These are phyloP conservation scores for Chymomyza amoena DNA, from an alignment of 2,888 invertebrate species.

Conservation along the genomic window DNA sequence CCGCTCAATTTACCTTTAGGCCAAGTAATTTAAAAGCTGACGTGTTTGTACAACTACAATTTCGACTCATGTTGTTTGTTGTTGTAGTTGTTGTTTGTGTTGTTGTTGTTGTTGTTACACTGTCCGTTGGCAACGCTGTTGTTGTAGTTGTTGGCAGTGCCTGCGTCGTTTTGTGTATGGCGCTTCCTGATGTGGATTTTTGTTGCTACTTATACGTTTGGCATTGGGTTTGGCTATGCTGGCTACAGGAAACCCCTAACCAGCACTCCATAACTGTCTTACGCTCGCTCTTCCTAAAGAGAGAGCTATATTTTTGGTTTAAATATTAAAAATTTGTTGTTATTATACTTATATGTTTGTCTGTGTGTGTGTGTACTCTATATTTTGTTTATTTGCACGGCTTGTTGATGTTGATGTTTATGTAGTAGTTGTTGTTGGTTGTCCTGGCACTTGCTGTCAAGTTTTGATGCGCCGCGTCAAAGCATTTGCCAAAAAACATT, in stretches of 20 bases:
- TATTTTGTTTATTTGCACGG: slow-evolving; percentile 70
- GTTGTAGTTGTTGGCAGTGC: slow-evolving; percentile 62
- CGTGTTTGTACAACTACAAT: slow-evolving; percentile 76
- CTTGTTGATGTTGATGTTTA: slow-evolving; percentile 49
- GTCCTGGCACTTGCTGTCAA: slow-evolving; percentile 17
- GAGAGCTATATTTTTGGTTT: background rate
- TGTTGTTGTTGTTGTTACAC: slow-evolving; percentile 23
- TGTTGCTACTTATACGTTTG: slow-evolving; percentile 45
- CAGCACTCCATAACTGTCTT: background rate
- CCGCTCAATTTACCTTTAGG: slow-evolving; percentile 76
- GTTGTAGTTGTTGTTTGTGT: slow-evolving; percentile 16
- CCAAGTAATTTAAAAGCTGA: slow-evolving; percentile 77
- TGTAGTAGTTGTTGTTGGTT: slow-evolving; percentile 46
- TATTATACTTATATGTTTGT: slow-evolving; percentile 8
- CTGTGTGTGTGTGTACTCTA: slow-evolving; percentile 32
- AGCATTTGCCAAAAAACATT: slow-evolving; percentile 2
- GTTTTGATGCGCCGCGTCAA: slow-evolving; percentile 4
- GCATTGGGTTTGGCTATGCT: slow-evolving; percentile 54
- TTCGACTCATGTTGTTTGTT: slow-evolving; percentile 69
- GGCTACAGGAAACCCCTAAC: background rate
- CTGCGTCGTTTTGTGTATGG: slow-evolving; percentile 51
- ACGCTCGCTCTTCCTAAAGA: background rate
- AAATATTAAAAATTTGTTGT: slow-evolving; percentile 58
- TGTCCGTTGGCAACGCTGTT: slow-evolving; percentile 19
- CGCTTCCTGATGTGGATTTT: slow-evolving; percentile 72